Evolutionary conservation across 2,113 vertebrate genomes (phyloP).

Genomic region (Corythaixoides concolor): DNA sequence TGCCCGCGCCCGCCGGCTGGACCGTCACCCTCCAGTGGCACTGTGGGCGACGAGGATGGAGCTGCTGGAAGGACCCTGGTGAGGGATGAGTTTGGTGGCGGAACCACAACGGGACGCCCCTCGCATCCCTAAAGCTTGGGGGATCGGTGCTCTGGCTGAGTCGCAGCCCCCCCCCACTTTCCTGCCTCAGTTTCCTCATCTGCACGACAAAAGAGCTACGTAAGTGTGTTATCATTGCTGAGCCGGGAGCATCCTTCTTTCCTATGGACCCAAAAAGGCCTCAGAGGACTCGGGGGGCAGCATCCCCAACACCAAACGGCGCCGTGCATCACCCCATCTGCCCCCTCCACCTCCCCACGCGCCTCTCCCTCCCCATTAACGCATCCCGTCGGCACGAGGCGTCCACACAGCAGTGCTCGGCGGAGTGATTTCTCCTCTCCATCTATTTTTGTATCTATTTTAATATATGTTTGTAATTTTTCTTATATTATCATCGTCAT

Average conservation of each 20-base stretch:
- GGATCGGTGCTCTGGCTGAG: not conserved
- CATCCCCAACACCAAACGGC: not conserved
- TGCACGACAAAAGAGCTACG: not conserved
- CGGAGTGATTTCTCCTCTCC: too few relatives aligned
- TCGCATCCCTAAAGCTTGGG: not conserved
- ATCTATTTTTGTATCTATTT: too few relatives aligned
- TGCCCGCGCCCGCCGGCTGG: not conserved
- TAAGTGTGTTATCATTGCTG: not conserved
- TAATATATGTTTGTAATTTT: too few relatives aligned
- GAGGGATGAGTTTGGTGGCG: not conserved
- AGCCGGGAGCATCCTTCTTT: not conserved
- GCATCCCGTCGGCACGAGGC: too few relatives aligned
- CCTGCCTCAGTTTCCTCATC: not conserved
- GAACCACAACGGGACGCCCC: too few relatives aligned
- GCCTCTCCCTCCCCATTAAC: too few relatives aligned
- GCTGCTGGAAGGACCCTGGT: not conserved
- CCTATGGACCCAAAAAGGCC: too few relatives aligned
- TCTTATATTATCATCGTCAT: too few relatives aligned
- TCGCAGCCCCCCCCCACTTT: not conserved
- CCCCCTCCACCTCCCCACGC: too few relatives aligned
- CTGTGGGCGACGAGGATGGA: rapidly evolving
- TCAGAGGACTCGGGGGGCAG: not conserved
- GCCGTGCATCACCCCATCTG: too few relatives aligned
- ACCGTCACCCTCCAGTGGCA: not conserved
- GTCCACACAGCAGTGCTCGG: too few relatives aligned